phyloP scores from a whole-genome alignment of 2,888 invertebrate genomes.

The Lordiphosa fenestrarum region DNA sequence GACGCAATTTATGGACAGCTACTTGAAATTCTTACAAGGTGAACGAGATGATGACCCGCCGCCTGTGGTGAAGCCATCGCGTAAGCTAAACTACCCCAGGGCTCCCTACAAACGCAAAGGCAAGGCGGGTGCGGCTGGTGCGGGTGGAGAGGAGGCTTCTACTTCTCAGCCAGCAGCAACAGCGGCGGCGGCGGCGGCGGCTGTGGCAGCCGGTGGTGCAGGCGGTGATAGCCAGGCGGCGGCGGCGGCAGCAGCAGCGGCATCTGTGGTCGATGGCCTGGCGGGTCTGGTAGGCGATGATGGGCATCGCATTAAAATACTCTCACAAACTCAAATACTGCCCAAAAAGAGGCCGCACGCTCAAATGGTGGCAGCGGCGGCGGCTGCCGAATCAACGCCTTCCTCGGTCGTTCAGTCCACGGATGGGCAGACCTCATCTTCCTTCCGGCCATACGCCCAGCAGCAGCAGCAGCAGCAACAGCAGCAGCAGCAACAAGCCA shows the following conservation, averaged over 20 bases:
- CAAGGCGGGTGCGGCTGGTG: slow-evolving; percentile 39
- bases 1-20: slow-evolving; percentile 92
- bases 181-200: slow-evolving; percentile 18
- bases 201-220: slow-evolving; percentile 28
- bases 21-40: slow-evolving; percentile 88
- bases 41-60: slow-evolving; percentile 91
- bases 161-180: slow-evolving; percentile 44
- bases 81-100: slow-evolving; percentile 77
- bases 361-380: slow-evolving; percentile 79
- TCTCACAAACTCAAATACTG: slow-evolving; percentile 79
- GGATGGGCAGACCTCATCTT: slow-evolving; percentile 50
- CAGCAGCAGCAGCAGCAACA: slow-evolving; percentile 69
- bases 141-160: slow-evolving; percentile 49
- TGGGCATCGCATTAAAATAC: slow-evolving; percentile 79
- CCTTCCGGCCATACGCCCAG: slow-evolving; percentile 77
- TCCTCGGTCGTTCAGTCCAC: slow-evolving; percentile 74
- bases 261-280: slow-evolving; percentile 33
- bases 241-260: slow-evolving; percentile 22
- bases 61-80: slow-evolving; percentile 81
- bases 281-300: slow-evolving; percentile 73
- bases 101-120: slow-evolving; percentile 64
- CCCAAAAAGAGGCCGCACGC: slow-evolving; percentile 80
- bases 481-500: slow-evolving; percentile 51
- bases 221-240: slow-evolving; percentile 36
- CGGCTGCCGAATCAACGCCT: slow-evolving; percentile 79